Base-by-base conservation (phyloP, 2,888 invertebrate genomes). In the Nemurella pictetii region DNA sequence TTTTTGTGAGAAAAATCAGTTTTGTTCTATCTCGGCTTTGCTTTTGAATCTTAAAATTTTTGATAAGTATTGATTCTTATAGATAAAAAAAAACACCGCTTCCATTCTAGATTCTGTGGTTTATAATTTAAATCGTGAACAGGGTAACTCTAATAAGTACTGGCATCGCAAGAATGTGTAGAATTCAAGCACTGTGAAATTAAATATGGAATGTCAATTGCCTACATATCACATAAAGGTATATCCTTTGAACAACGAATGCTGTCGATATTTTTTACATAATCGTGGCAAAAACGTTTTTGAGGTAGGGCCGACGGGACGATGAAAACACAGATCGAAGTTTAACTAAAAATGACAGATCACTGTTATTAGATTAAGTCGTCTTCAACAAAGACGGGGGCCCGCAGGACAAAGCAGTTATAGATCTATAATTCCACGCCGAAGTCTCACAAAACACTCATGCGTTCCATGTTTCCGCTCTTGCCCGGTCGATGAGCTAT, bases 361-460 rank as follows among this genome's bases (percentile, higher is more conserved):
- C 28, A 78, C 78, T 78, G 78, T 78, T 78, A 78, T 78, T 78
- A 78, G 28, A 75, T 25, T 15, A 78, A 78, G 78, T 78, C 78
- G 28, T 29, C 30, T 78, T 28, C 28, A 78, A 78, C 55, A 55
- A 55, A 12, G 55, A 55, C 55, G 15, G 2, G n/a, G 20, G 55
- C 55, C 55, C 55, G 55, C 55, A 55, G 55, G 55, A 55, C 55
- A 55, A 55, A 20, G 20, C 55, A 55, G 20, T 55, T n/a, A n/a
- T n/a, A n/a, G n/a, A n/a, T 55, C 15, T 55, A 55, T 55, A 55
- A 12, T 55, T 55, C 25, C 29, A 75, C 7, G 25, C n/a, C 12
- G n/a, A 75, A 75, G 12, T 75, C 12, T 75, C 29, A 12, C 15
- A 75, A 29, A 75, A 75, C 75, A 75, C 27, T 75, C 15, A n/a